Base-by-base conservation (phyloP, 2,797 vertebrate species). In the Ctenopoma kingsleyae region DNA sequence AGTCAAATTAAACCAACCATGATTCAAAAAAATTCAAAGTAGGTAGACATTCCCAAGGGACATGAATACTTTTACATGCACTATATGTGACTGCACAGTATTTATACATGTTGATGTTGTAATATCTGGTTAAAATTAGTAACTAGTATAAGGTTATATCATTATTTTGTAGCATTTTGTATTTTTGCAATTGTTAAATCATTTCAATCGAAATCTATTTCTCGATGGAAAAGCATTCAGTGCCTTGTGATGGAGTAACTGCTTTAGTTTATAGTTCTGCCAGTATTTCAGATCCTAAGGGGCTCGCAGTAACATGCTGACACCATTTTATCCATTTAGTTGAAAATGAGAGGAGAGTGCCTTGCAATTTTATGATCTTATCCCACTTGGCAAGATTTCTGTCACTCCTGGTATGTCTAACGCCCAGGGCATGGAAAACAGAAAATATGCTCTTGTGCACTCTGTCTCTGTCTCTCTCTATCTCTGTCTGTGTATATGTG, bases 291-390 rank as follows among this genome's bases (percentile, higher is more conserved):
- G 76, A 74, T 93, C 89, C 86, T 81, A 61, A 80, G 89, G 90
- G 90, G 83, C 83, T 91, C 71, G 60, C 84, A 86, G 87, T 91
- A 91, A 91, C 89, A 90, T 79, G 86, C 92, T 91, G 90, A 94
- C 90, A 93, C 88, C 88, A 87, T 93, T 94, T 91, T 91, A 87
- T 92, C 86, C 87, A 88, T 93, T 93, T 93, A 93, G 87, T 85
- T 85, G 87, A 93, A 91, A 92, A 92, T 92, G 88, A 92, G 89
- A 90, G 91, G 87, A 92, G 87, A 92, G 87, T 87, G 87, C 88
- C 88, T 91, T 78, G 79, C 83, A 89, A 87, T 93, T 95, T 94
- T 92, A 93, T 87, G 89, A 92, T 91, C 89, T 87, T 91, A 91
- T 92, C 90, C 86, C 82, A 86, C 91, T 94, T 93, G 93, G 92